These are phyloP conservation scores for Sorex araneus DNA, from an alignment of 2,113 vertebrate species.

Conservation along the genomic window DNA sequence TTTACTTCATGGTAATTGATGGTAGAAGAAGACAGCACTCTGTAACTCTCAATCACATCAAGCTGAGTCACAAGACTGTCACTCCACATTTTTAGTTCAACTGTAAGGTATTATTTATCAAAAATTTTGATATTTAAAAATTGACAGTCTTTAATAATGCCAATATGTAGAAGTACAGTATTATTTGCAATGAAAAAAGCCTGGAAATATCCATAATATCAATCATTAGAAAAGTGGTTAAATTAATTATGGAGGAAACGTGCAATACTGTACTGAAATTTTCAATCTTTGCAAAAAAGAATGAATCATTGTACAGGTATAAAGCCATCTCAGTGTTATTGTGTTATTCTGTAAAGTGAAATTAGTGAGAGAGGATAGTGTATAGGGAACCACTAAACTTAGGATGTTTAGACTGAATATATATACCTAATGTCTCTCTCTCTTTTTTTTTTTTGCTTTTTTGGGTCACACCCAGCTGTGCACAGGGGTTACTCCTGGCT, in stretches of 20 bases:
- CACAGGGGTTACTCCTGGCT: no score
- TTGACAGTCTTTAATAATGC: slow-evolving; percentile 48
- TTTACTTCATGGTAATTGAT: slow-evolving; percentile 63
- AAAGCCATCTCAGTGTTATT: background rate
- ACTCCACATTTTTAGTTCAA: slow-evolving; percentile 76
- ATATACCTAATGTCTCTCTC: background rate
- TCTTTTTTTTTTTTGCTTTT: no score
- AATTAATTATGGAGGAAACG: slow-evolving; percentile 30
- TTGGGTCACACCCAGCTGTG: no score
- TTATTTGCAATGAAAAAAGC: slow-evolving; percentile 51
- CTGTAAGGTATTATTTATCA: slow-evolving; percentile 71
- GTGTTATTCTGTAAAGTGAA: background rate
- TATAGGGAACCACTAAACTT: background rate
- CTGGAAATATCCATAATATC: slow-evolving; percentile 53
- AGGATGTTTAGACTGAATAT: background rate
- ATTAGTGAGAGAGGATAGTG: background rate
- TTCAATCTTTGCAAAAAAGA: background rate
- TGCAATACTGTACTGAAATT: background rate
- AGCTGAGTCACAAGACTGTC: slow-evolving; percentile 51
- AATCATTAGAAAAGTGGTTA: slow-evolving; percentile 29
- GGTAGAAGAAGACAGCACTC: slow-evolving; percentile 29
- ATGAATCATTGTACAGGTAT: background rate
- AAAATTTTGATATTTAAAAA: slow-evolving; percentile 53
- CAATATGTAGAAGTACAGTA: slow-evolving; percentile 55
- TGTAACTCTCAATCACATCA: slow-evolving; percentile 64